Evolutionary conservation across 2,797 vertebrate genomes (phyloP).

Genomic region (Sebastes elongatus): DNA sequence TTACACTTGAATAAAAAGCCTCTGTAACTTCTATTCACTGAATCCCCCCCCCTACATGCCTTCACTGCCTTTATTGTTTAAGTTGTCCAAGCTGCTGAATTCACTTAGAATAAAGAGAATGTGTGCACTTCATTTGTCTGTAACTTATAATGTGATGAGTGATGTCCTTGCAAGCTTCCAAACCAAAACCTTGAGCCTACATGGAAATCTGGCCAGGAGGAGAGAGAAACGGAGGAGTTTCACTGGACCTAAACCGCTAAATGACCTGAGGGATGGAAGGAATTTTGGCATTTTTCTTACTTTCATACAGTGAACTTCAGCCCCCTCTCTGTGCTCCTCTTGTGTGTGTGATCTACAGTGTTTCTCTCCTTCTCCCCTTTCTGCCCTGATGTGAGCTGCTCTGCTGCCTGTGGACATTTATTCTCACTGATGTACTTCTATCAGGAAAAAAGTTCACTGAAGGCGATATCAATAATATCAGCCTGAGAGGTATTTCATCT

Average conservation of each 20-base stretch:
- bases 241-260: slow-evolving; percentile 42
- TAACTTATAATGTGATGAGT: slow-evolving; percentile 49
- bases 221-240: slow-evolving; percentile 43
- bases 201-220: slow-evolving; percentile 11
- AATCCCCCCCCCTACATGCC: not conserved
- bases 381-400: slow-evolving; percentile 14
- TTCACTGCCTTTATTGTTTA: slow-evolving; percentile 12
- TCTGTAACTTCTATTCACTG: not conserved
- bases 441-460: slow-evolving; percentile 38
- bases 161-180: slow-evolving; percentile 22
- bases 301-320: slow-evolving; percentile 21
- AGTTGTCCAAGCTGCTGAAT: not conserved
- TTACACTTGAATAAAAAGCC: not conserved
- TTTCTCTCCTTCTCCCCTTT: not conserved
- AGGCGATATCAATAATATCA: not conserved
- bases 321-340: not conserved
- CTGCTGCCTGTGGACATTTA: slow-evolving; percentile 29
- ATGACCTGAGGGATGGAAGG: slow-evolving; percentile 49
- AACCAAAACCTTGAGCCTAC: slow-evolving; percentile 25
- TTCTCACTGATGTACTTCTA: slow-evolving; percentile 33
- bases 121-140: slow-evolving; percentile 27
- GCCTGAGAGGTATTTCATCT: slow-evolving; percentile 9
- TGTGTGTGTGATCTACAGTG: slow-evolving; percentile 8
- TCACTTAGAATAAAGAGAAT: slow-evolving; percentile 14
- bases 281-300: slow-evolving; percentile 41